Conservation (phyloP, 2,113 vertebrate species). For the Paracanthobrama guichenoti region DNA sequence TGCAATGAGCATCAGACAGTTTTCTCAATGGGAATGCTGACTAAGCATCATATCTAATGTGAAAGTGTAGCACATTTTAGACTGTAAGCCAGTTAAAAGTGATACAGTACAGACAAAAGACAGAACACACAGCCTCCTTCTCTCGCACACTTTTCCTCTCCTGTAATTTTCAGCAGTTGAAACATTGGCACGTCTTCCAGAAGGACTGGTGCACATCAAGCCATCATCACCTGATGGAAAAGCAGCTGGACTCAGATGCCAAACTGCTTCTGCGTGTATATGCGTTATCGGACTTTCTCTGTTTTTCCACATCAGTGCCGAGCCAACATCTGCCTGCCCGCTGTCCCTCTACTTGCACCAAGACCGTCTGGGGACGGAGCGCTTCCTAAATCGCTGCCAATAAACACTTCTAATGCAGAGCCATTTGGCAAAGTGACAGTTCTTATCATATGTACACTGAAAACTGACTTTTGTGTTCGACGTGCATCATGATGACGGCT, state of each 20-base stretch:
- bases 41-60: neutral
- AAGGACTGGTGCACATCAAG: constrained; percentile 62
- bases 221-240: constrained; percentile 61
- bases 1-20: neutral
- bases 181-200: constrained; percentile 37
- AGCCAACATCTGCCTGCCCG: constrained; percentile 49
- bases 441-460: constrained; percentile 55
- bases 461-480: constrained; percentile 45
- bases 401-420: constrained; percentile 61
- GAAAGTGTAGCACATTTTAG: constrained; percentile 3
- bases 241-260: constrained; percentile 52
- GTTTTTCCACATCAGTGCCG: neutral
- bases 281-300: constrained; percentile 41
- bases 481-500: constrained; percentile 49
- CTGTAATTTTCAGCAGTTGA: constrained; percentile 29
- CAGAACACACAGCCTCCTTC: constrained; percentile 51
- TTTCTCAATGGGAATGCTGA: neutral
- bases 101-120: constrained; percentile 58
- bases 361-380: neutral
- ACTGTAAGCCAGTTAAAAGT: constrained; percentile 32
- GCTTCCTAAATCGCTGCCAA: constrained; percentile 57
- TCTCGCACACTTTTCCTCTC: neutral
- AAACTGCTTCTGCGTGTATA: constrained; percentile 30
- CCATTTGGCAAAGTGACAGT: constrained; percentile 64
- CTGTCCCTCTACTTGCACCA: constrained; percentile 25